These are phyloP conservation scores for Netelia fuscicornis DNA, from an alignment of 2,888 invertebrate species.

Conservation along the genomic window DNA sequence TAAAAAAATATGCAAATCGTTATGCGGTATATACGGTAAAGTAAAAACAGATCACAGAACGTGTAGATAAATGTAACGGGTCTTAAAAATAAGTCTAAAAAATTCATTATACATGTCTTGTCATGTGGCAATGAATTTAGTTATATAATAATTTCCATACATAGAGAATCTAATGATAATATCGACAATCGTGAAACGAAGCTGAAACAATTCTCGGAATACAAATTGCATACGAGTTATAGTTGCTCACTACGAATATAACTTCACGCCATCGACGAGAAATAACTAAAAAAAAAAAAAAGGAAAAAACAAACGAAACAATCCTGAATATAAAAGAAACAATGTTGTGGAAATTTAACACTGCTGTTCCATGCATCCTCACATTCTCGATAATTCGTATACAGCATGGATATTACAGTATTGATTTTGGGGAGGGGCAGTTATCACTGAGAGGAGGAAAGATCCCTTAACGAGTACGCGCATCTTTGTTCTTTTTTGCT, in stretches of 20 bases:
- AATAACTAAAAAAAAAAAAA: not conserved
- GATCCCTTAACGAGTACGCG: constrained; percentile 37
- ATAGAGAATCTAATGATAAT: constrained; percentile 46
- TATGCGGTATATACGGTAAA: constrained; percentile 53
- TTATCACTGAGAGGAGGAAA: constrained; percentile 60
- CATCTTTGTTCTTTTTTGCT: constrained; percentile 7
- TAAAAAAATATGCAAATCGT: constrained; percentile 33
- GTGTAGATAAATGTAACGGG: constrained; percentile 65
- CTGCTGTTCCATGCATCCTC: constrained; percentile 12
- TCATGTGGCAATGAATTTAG: constrained; percentile 11
- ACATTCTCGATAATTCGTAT: constrained; percentile 60
- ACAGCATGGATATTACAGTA: constrained; percentile 59
- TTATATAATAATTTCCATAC: constrained; percentile 10
- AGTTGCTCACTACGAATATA: not conserved
- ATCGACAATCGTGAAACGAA: constrained; percentile 37
- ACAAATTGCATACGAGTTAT: constrained; percentile 20
- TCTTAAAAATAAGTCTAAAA: constrained; percentile 57
- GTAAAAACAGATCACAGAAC: constrained; percentile 68
- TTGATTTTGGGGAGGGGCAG: constrained; percentile 42
- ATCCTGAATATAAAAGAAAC: constrained; percentile 7
- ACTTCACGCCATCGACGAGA: not conserved
- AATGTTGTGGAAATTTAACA: constrained; percentile 28
- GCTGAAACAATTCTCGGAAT: constrained; percentile 26
- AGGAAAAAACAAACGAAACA: constrained; percentile 17
- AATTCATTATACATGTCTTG: constrained; percentile 29